Evolutionary conservation across 2,113 vertebrate genomes (phyloP).

Genomic region (Noturus placidus): DNA sequence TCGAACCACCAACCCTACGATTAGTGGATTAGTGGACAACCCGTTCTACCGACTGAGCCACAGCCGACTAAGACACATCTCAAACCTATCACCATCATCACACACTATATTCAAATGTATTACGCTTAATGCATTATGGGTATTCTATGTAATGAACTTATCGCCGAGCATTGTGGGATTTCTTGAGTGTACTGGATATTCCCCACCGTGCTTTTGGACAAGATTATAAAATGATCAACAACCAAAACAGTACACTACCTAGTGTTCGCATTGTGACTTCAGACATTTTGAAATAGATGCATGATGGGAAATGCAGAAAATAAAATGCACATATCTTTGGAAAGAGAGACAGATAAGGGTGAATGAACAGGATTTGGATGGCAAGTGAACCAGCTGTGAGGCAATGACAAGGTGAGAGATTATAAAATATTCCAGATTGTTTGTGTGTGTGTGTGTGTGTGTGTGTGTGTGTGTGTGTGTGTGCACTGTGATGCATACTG

Average conservation of each 20-base stretch:
- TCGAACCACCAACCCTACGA: too few species aligned
- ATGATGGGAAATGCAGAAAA: background rate
- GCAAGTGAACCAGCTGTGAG: constrained; percentile 1
- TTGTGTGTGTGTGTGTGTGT: constrained; percentile 30
- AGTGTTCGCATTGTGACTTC: background rate
- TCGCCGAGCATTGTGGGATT: background rate
- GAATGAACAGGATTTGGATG: background rate
- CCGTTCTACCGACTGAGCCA: too few species aligned
- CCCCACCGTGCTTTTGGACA: background rate
- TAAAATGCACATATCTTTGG: background rate
- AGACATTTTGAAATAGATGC: background rate
- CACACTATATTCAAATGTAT: background rate
- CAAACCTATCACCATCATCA: background rate
- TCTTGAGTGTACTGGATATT: background rate
- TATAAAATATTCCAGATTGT: constrained; percentile 23
- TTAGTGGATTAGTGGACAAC: too few species aligned
- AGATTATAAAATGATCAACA: background rate
- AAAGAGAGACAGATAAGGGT: background rate
- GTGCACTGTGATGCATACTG: constrained; percentile 1
- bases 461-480: constrained; percentile 29
- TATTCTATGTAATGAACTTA: too few species aligned
- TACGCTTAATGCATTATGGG: background rate
- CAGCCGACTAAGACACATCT: background rate
- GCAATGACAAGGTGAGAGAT: constrained; percentile 5
- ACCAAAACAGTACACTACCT: background rate